phyloP scores from a whole-genome alignment of 1,140 invertebrate genomes.

The Neoseiulus cucumeris region DNA sequence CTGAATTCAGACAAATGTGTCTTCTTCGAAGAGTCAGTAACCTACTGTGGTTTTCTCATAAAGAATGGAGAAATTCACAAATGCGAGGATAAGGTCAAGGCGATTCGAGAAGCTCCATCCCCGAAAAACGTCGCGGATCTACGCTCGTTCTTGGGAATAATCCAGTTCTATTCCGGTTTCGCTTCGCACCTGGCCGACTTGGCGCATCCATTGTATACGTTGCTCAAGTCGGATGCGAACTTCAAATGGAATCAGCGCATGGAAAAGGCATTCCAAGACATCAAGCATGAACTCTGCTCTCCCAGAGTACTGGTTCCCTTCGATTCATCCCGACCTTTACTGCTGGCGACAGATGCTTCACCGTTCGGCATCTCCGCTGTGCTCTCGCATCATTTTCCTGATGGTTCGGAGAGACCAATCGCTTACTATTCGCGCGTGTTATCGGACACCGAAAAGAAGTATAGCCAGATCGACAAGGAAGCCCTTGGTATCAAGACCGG shows the following conservation, averaged over 20 bases:
- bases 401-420: slow-evolving; percentile 28
- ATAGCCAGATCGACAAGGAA: slow-evolving; percentile 35
- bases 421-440: slow-evolving; percentile 30
- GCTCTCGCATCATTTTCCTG: slow-evolving; percentile 25
- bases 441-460: slow-evolving; percentile 28
- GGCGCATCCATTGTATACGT: slow-evolving; percentile 24
- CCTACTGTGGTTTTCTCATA: neutral
- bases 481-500: slow-evolving; percentile 32
- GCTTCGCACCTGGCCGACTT: slow-evolving; percentile 26
- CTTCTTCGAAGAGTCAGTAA: neutral
- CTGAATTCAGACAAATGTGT: neutral
- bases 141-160: slow-evolving; percentile 14
- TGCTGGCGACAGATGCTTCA: slow-evolving; percentile 28
- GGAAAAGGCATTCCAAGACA: neutral
- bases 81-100: slow-evolving; percentile 3
- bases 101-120: slow-evolving; percentile 11
- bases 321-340: neutral
- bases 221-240: slow-evolving; percentile 17
- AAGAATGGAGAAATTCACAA: neutral
- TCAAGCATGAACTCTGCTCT: neutral
- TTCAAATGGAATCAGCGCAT: neutral
- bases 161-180: slow-evolving; percentile 30
- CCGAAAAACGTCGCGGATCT: slow-evolving; percentile 13
- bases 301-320: neutral
- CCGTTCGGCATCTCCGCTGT: slow-evolving; percentile 30